Base-by-base conservation (phyloP, 53 echinoderm and acorn worm genomes). In the Paracentrotus lividus region DNA sequence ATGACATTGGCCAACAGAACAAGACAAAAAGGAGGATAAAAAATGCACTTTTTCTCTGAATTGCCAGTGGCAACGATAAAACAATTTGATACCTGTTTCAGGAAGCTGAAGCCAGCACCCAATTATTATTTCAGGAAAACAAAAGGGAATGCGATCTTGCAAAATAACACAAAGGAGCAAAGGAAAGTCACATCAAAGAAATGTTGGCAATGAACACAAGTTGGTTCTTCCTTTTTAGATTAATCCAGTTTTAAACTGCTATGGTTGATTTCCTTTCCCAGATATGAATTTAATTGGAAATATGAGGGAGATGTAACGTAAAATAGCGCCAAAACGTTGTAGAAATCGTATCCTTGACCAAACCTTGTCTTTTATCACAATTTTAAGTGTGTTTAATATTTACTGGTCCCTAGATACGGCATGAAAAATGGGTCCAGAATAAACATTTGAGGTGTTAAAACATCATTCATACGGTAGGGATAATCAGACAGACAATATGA, bases 171-270 rank as follows among this genome's bases (percentile, higher is more conserved):
- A 81, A 81, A 27, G 81, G 81, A 47, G 8, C 47, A 45, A 8
- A 81, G 81, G 81, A 44, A 49, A 81, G 47, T 81, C 81, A 26
- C 47, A 81, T 81, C 81, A 47, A 23, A 81, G 81, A n/a, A 81
- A n/a, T 81, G 44, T 24, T 81, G 81, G 81, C 81, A 81, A 26
- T 44, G 24, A 38, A 81, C 43, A 47, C 81, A 8, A 81, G 81
- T 5, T 9, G 26, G 42, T 81, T 81, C 47, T 81, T 81, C 81
- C 81, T n/a, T 47, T 81, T 47, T 81, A 44, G 24, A 81, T 81
- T 81, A 81, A 8, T 49, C 47, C 81, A 47, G 47, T 9, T 81
- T 81, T 47, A 47, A 47, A 81, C 44, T 81, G 81, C 81, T 81
- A 45, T 12, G 7, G 44, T 14, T 47, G 81, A 81, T 81, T 81